Conservation (phyloP, 2,113 vertebrate species). For the Amia ocellicauda region DNA sequence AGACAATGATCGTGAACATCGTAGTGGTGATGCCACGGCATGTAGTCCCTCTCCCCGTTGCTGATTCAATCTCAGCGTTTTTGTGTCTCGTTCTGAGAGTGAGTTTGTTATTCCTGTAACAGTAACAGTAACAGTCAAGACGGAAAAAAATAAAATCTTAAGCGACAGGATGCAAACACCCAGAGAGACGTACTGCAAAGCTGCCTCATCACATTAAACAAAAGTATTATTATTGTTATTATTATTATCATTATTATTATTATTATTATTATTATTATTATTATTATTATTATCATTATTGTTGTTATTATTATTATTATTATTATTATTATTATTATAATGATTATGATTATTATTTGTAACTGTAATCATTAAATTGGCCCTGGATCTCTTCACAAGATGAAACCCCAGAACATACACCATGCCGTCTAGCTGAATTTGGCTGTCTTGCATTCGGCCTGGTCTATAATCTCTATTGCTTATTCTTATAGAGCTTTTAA, state of each 20-base stretch:
- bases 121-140: not conserved
- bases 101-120: not conserved
- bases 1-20: too few species aligned
- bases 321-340: too few species aligned
- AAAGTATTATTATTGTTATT: constrained; percentile 35
- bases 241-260: constrained; percentile 39
- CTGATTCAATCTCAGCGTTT: constrained; percentile 45
- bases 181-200: constrained; percentile 54
- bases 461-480: constrained; percentile 84
- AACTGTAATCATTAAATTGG: constrained; percentile 25
- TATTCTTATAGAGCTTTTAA: constrained; percentile 67
- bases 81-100: not conserved
- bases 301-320: constrained; percentile 30
- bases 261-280: constrained; percentile 27
- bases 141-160: not conserved
- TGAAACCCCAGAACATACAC: constrained; percentile 57
- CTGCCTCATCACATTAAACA: constrained; percentile 89
- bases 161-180: not conserved
- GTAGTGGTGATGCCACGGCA: too few species aligned
- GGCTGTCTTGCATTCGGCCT: constrained; percentile 83
- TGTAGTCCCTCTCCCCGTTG: too few species aligned
- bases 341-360: constrained; percentile 8
- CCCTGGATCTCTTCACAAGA: constrained; percentile 13
- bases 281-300: constrained; percentile 39
- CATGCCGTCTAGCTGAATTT: constrained; percentile 75